Conservation (phyloP, 2,113 vertebrate genomes). For the Telmatochromis sp. region DNA sequence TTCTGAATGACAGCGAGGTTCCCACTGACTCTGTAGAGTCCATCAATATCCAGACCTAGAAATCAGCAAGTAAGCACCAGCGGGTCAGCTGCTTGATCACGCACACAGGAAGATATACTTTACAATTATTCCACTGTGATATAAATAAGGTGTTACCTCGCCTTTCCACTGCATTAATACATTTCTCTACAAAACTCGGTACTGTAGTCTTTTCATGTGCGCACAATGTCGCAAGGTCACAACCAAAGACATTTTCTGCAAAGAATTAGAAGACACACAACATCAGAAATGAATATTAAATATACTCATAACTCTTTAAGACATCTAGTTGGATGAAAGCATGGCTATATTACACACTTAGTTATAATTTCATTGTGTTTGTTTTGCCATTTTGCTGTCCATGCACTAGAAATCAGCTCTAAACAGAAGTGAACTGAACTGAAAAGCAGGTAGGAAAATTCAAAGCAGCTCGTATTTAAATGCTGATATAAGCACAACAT, state of each 20-base stretch:
- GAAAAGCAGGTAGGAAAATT: background rate
- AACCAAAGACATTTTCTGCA: slow-evolving; percentile 91
- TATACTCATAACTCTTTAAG: background rate
- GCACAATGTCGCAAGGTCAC: slow-evolving; percentile 77
- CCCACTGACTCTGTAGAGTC: slow-evolving; percentile 90
- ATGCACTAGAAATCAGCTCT: background rate
- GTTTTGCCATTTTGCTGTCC: background rate
- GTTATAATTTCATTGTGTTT: fast-evolving
- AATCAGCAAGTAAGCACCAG: background rate
- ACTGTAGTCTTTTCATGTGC: slow-evolving; percentile 76
- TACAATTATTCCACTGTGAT: fast-evolving
- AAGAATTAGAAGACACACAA: background rate
- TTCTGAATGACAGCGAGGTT: slow-evolving; percentile 93
- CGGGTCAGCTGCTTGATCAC: background rate
- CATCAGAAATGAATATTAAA: background rate
- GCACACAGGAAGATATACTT: fast-evolving
- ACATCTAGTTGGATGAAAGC: background rate
- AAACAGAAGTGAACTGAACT: background rate
- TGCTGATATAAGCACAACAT: background rate
- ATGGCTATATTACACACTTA: background rate
- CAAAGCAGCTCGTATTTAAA: background rate
- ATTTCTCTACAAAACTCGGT: slow-evolving; percentile 83
- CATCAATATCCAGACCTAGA: slow-evolving; percentile 85
- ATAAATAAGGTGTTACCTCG: slow-evolving; percentile 69
- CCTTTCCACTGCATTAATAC: slow-evolving; percentile 80